Conservation (phyloP, 1,140 invertebrate genomes). For the Antheraea pernyi region DNA sequence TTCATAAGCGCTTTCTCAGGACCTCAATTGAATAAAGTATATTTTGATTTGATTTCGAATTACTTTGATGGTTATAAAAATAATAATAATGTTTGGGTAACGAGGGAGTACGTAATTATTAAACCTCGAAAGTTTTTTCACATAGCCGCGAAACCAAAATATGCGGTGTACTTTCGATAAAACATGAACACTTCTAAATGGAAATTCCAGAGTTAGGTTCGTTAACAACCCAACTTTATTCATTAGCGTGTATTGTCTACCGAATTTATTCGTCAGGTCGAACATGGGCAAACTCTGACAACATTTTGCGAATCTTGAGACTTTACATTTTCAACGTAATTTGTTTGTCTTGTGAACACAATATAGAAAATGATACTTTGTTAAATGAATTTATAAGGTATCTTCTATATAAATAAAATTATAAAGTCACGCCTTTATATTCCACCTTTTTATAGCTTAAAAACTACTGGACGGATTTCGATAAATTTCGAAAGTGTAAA, state of each 20-base stretch:
- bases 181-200: constrained; percentile 67
- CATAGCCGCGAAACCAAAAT: constrained; percentile 33
- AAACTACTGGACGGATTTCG: too few species aligned
- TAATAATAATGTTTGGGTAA: neutral
- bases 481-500: too few species aligned
- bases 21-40: too few species aligned
- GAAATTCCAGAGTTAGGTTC: constrained; percentile 64
- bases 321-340: constrained; percentile 67
- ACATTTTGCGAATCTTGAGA: constrained; percentile 55
- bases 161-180: constrained; percentile 51
- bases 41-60: too few species aligned
- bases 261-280: constrained; percentile 71
- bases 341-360: constrained; percentile 51
- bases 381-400: neutral
- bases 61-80: too few species aligned
- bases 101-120: neutral
- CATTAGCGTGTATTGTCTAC: constrained; percentile 76
- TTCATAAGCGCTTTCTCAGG: too few species aligned
- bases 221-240: constrained; percentile 75
- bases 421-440: too few species aligned
- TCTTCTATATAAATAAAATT: too few species aligned
- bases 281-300: constrained; percentile 49
- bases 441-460: too few species aligned
- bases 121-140: neutral
- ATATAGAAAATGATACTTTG: neutral